Base-by-base conservation (phyloP, 2,888 invertebrate genomes). In the Ariolimax columbianus region DNA sequence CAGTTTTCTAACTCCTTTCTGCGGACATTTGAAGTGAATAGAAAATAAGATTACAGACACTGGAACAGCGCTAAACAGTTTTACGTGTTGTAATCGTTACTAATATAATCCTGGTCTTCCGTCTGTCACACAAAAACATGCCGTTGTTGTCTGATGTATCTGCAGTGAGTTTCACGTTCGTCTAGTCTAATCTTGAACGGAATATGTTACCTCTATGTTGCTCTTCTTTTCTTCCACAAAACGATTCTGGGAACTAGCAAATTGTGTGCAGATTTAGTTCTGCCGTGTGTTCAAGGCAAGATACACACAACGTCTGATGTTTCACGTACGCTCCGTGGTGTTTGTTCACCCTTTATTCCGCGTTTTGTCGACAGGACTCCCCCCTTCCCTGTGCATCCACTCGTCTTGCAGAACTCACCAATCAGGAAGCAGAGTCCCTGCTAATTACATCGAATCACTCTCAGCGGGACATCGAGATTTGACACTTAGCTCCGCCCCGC, bases 361-460 rank as follows among this genome's bases (percentile, higher is more conserved):
- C 81, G 26, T 38, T 55, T 43, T 55, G 38, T 82, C 63, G 33
- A 19, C 72, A 30, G 55, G 43, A 11, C 63, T 73, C 36, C 47
- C 30, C 79, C 72, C 79, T 79, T 77, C 66, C 66, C 84, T 72
- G 79, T 79, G 43, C 72, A 43, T 63, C 47, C 73, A 40, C 79
- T 59, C 55, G 38, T 30, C 66, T 70, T 38, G 72, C n/a, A 70
- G 68, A 79, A 84, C 26, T 55, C 73, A 26, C 78, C 84, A 79
- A 84, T 73, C 72, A 79, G 79, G 38, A 55, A 40, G 79, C 78
- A 47, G 84, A 55, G 63, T 73, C 68, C 47, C 66, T 72, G 84
- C 84, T 84, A 84, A 84, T 84, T 84, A 84, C 79, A 59, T 84
- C 79, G 84, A 84, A 84, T 84, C 79, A 84, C 73, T 43, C 84